A percentile compares a stretch with the other conserved stretches of the same genome.
phyloP scores from a whole-genome alignment of 2,888 invertebrate genomes.

The Tetanocera ferruginea region DNA sequence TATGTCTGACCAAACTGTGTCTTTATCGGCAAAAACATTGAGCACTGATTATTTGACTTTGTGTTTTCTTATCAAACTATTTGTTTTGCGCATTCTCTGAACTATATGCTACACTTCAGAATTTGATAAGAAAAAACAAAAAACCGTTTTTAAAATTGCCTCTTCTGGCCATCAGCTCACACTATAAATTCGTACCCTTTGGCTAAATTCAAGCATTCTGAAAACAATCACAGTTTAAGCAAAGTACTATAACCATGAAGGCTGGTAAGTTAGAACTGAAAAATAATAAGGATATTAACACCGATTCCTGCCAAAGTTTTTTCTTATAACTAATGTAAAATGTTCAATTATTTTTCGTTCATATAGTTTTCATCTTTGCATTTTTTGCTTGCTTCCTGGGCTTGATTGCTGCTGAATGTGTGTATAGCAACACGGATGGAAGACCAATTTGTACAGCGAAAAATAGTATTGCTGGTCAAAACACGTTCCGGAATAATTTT shows the following conservation, averaged over 20 bases:
- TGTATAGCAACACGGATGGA: too few relatives aligned
- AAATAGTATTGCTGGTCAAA: conserved; percentile 14
- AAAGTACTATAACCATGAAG: conserved; percentile 1
- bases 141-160: not conserved
- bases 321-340: too few relatives aligned
- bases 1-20: too few relatives aligned
- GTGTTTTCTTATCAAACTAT: too few relatives aligned
- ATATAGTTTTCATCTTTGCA: conserved; percentile 23
- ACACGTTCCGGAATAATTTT: conserved; percentile 34
- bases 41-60: too few relatives aligned
- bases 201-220: not conserved
- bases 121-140: not conserved
- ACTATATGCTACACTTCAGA: not conserved
- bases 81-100: not conserved
- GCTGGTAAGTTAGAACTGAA: not conserved
- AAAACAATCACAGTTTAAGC: not conserved
- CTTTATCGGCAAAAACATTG: too few relatives aligned
- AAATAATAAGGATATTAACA: not conserved
- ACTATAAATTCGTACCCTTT: conserved; percentile 1
- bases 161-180: too few relatives aligned
- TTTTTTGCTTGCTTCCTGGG: conserved; percentile 24
- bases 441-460: conserved; percentile 4
- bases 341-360: not conserved
- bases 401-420: conserved; percentile 18
- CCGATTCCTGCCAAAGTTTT: too few relatives aligned